These are phyloP conservation scores for Orchesella cincta DNA, from an alignment of 1,140 invertebrate genomes.

Conservation along the genomic window DNA sequence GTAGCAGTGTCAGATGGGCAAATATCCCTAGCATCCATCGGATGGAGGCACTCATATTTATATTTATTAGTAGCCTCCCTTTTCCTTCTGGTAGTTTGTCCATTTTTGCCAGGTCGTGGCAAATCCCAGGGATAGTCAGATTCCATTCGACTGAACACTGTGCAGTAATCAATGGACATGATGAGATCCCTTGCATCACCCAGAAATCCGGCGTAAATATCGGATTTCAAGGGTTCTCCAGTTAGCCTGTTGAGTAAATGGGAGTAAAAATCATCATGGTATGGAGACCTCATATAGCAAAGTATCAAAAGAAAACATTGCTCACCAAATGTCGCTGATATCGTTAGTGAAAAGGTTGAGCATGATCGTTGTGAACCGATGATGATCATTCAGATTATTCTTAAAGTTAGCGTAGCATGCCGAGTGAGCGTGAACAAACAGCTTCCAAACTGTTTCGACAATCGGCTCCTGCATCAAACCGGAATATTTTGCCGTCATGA, in stretches of 20 bases:
- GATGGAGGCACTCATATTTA: too few species aligned
- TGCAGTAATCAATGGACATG: slow-evolving; percentile 15
- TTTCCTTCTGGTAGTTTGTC: background rate
- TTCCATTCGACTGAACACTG: slow-evolving; percentile 14
- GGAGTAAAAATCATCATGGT: too few species aligned
- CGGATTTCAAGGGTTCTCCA: slow-evolving; percentile 16
- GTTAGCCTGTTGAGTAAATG: slow-evolving; percentile 20
- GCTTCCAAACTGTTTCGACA: slow-evolving; percentile 36
- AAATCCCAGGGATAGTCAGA: slow-evolving; percentile 31
- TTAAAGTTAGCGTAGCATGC: slow-evolving; percentile 21
- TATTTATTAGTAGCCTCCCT: too few species aligned
- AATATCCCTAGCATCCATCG: too few species aligned
- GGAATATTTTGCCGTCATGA: too few species aligned
- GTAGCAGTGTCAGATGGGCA: too few species aligned
- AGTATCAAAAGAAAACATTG: too few species aligned
- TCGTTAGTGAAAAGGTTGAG: slow-evolving; percentile 32
- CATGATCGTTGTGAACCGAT: slow-evolving; percentile 28
- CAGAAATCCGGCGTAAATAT: slow-evolving; percentile 31
- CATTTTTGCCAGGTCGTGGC: background rate
- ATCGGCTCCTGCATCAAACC: too few species aligned
- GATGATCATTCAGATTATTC: slow-evolving; percentile 30
- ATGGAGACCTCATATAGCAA: too few species aligned
- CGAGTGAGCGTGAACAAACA: slow-evolving; percentile 31
- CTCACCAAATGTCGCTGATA: slow-evolving; percentile 33
- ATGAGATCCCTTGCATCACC: slow-evolving; percentile 28